Percentiles rank a stretch among this genome's conserved stretches.
These are phyloP conservation scores for Glyptemys insculpta DNA, from an alignment of 2,797 vertebrate genomes.

Conservation along the genomic window DNA sequence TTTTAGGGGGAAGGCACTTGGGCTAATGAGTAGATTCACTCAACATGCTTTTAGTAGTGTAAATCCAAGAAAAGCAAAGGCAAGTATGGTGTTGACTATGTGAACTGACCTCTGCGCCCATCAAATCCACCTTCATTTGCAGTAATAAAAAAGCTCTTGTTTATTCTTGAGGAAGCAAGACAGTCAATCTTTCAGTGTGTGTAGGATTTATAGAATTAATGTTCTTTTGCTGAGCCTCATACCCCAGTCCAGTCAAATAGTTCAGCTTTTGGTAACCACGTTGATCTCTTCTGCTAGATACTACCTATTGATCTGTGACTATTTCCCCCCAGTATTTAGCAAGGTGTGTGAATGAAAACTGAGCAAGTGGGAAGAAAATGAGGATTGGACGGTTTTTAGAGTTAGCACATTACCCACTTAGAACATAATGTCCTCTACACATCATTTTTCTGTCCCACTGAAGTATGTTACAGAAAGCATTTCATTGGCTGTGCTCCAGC, in stretches of 20 bases:
- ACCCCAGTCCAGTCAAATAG: slow-evolving; percentile 33
- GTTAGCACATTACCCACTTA: rapidly evolving
- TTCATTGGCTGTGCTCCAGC: slow-evolving; percentile 15
- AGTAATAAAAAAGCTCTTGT: neutral
- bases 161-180: neutral
- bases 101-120: slow-evolving; percentile 40
- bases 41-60: neutral
- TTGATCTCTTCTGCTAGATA: neutral
- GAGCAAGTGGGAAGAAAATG: neutral
- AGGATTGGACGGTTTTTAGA: rapidly evolving
- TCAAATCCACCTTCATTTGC: slow-evolving; percentile 44
- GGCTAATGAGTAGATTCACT: neutral
- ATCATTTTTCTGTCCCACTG: neutral
- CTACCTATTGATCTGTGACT: neutral
- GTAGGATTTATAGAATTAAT: slow-evolving; percentile 56
- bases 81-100: neutral
- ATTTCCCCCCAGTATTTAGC: neutral
- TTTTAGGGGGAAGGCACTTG: slow-evolving; percentile 40
- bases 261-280: neutral
- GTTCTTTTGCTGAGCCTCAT: slow-evolving; percentile 37
- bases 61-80: neutral
- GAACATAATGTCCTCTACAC: neutral
- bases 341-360: neutral
- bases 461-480: slow-evolving; percentile 1
- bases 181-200: neutral